A percentile compares a stretch with the other conserved stretches of the same genome.
Evolutionary conservation across 2,888 invertebrate genomes (phyloP).

Genomic region (Sinohyriopsis cumingii): DNA sequence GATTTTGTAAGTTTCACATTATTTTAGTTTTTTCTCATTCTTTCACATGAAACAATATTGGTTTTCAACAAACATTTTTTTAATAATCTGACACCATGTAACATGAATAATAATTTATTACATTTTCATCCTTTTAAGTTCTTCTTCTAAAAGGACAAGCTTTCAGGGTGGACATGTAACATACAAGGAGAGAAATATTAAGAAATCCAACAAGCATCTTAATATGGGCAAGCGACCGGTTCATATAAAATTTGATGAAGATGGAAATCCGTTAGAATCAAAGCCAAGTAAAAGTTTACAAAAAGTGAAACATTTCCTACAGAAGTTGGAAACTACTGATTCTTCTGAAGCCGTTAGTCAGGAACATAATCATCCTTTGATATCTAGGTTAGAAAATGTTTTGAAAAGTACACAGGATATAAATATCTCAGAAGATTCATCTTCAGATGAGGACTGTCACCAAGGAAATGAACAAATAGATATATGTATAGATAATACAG

Average conservation of each 20-base stretch:
- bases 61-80: neutral
- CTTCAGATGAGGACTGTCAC: neutral
- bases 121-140: too few relatives aligned
- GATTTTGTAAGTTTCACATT: neutral
- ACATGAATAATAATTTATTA: too few relatives aligned
- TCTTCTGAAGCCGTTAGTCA: neutral
- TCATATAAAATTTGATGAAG: constrained; percentile 59
- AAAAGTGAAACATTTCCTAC: constrained; percentile 51
- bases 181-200: constrained; percentile 51
- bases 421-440: constrained; percentile 1
- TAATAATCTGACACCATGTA: neutral
- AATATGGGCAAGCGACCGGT: constrained; percentile 44
- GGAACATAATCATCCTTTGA: neutral
- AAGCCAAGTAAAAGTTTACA: constrained; percentile 42
- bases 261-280: constrained; percentile 43
- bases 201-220: constrained; percentile 31
- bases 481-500: constrained; percentile 4
- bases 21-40: constrained; percentile 1
- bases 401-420: neutral
- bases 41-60: constrained; percentile 18
- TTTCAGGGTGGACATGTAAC: constrained; percentile 43
- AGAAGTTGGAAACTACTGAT: constrained; percentile 7
- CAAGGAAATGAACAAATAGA: constrained; percentile 5
- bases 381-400: neutral
- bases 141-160: constrained; percentile 30